Conservation (phyloP, 2,113 vertebrate genomes). For the Semnornis frantzii region DNA sequence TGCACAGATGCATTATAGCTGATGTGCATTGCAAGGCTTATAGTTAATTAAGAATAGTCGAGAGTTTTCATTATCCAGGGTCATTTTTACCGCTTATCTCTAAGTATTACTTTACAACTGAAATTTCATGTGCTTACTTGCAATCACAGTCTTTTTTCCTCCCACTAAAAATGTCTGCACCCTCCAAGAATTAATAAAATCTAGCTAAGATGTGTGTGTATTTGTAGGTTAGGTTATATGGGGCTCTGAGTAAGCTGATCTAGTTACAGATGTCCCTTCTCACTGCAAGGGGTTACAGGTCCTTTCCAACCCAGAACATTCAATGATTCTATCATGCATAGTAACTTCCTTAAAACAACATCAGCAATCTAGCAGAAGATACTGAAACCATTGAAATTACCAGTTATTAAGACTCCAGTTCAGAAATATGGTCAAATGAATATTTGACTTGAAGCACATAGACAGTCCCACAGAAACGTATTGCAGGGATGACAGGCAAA, state of each 20-base stretch:
- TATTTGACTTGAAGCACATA: neutral
- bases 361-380: neutral
- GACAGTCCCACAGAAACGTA: neutral
- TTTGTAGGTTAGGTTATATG: too few relatives aligned
- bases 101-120: neutral
- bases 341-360: neutral
- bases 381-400: neutral
- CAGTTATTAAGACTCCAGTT: neutral
- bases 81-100: neutral
- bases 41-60: neutral
- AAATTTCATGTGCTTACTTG: neutral
- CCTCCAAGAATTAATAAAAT: neutral
- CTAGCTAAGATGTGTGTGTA: neutral
- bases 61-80: neutral
- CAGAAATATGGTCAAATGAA: neutral
- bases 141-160: neutral
- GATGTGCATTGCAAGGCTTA: neutral
- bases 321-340: too few relatives aligned
- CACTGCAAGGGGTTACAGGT: too few relatives aligned
- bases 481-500: neutral
- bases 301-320: too few relatives aligned
- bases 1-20: neutral
- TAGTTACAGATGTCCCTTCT: too few relatives aligned
- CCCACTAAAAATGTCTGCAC: neutral
- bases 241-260: too few relatives aligned